Base-by-base conservation (phyloP, 1,140 invertebrate genomes). In the Drosophila sturtevanti region DNA sequence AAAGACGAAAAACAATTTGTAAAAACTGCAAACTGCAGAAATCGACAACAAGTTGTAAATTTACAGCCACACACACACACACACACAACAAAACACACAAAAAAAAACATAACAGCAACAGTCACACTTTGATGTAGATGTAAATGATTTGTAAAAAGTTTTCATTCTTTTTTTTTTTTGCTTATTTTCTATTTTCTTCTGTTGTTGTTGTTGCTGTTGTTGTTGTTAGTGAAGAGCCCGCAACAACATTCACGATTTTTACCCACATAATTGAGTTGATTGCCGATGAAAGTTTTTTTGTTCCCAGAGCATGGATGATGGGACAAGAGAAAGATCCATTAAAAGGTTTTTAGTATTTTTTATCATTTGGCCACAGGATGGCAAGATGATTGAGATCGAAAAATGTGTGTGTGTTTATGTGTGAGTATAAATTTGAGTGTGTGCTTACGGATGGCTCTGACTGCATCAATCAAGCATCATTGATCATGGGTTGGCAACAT, bases 31-130 rank as follows among this genome's bases (percentile, higher is more conserved):
- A 38, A 59, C 65, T 60, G 65, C 60, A 63, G 65, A 44, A 51
- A 84, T 82, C 55, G 67, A 75, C 73, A 81, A 81, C 82, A 75
- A 85, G 81, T 81, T 85, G 80, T 85, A 86, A 86, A 78, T 87
- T 58, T 78, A 77, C 67, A 44, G 66, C 66, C 68, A 72, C 59
- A 62, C 62, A 62, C 48, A 61, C 16, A 64, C 11, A 41, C 27
- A 34, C 51, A 52, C 27, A 54, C 27, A 67, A 10, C 37, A 34
- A 56, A 51, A 51, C 61, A 38, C 16, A 31, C n/a, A 41, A n/a
- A n/a, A 60, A 18, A 37, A 59, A 38, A 63, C 70, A 60, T 48
- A 74, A 75, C 80, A 84, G 60, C 74, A 86, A 69, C 67, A 70
- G 75, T 62, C 64, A 71, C 65, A 84, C 72, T 79, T 79, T 82